phyloP scores from a whole-genome alignment of 2,113 vertebrate species.

The Thamnaconus septentrionalis region DNA sequence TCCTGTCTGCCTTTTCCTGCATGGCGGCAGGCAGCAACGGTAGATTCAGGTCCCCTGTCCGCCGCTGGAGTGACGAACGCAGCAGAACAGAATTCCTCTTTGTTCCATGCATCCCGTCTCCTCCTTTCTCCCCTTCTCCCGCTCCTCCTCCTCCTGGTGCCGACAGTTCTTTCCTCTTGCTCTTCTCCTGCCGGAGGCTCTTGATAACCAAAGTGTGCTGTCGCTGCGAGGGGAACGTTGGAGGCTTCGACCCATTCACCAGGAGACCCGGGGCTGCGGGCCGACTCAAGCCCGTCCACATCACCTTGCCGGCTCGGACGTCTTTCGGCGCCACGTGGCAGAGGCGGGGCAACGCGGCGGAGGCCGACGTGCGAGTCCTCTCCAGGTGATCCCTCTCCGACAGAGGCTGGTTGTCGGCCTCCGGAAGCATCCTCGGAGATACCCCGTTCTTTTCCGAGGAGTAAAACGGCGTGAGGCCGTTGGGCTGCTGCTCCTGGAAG shows the following conservation, averaged over 20 bases:
- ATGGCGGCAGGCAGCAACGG: constrained; percentile 72
- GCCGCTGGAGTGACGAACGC: constrained; percentile 60
- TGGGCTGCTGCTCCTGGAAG: constrained; percentile 38
- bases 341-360: constrained; percentile 70
- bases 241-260: constrained; percentile 70
- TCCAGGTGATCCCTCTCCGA: constrained; percentile 53
- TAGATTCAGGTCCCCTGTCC: constrained; percentile 74
- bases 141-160: constrained; percentile 40
- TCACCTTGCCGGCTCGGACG: constrained; percentile 67
- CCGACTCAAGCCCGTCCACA: constrained; percentile 66
- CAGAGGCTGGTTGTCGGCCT: constrained; percentile 53
- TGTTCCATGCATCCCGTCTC: constrained; percentile 49
- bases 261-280: constrained; percentile 53
- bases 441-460: constrained; percentile 54
- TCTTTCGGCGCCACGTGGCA: constrained; percentile 68
- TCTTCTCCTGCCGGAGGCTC: constrained; percentile 73
- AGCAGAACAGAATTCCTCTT: constrained; percentile 78
- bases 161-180: constrained; percentile 61
- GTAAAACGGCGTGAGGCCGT: constrained; percentile 36
- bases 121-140: constrained; percentile 58
- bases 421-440: constrained; percentile 56
- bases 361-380: constrained; percentile 39
- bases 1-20: constrained; percentile 72
- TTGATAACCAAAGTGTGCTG: constrained; percentile 70
- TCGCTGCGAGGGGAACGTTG: constrained; percentile 64